These are phyloP conservation scores for Leuciscus idus DNA, from an alignment of 2,113 vertebrate genomes.

Conservation along the genomic window DNA sequence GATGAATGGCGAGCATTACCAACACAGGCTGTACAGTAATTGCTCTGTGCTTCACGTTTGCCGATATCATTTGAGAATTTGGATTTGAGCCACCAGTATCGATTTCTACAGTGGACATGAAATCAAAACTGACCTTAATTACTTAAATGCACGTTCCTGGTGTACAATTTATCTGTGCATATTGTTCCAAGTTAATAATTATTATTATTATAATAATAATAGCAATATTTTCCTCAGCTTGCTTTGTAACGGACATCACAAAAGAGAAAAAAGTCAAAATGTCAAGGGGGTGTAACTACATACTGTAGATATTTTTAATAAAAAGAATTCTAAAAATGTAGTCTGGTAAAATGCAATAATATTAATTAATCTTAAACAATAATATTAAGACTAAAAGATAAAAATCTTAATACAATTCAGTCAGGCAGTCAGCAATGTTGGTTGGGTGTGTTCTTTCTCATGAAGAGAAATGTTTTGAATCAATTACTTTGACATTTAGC, in stretches of 20 bases:
- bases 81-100: constrained; percentile 38
- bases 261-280: neutral
- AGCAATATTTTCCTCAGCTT: neutral
- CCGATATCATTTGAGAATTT: constrained; percentile 42
- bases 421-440: neutral
- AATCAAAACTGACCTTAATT: constrained; percentile 5
- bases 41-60: constrained; percentile 42
- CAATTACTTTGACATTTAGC: constrained; percentile 13
- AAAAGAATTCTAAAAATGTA: too few relatives aligned
- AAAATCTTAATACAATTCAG: neutral
- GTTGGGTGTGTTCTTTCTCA: neutral
- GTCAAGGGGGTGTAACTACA: neutral
- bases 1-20: constrained; percentile 56
- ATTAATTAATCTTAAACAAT: too few relatives aligned
- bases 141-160: neutral
- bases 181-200: neutral
- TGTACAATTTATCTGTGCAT: neutral
- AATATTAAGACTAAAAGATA: too few relatives aligned
- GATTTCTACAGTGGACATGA: constrained; percentile 25
- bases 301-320: too few relatives aligned
- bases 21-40: constrained; percentile 33
- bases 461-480: constrained; percentile 8
- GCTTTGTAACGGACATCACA: neutral
- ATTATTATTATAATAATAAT: neutral
- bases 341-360: too few relatives aligned